Conservation (phyloP, 2,797 vertebrate genomes). For the Prunella strophiata region DNA sequence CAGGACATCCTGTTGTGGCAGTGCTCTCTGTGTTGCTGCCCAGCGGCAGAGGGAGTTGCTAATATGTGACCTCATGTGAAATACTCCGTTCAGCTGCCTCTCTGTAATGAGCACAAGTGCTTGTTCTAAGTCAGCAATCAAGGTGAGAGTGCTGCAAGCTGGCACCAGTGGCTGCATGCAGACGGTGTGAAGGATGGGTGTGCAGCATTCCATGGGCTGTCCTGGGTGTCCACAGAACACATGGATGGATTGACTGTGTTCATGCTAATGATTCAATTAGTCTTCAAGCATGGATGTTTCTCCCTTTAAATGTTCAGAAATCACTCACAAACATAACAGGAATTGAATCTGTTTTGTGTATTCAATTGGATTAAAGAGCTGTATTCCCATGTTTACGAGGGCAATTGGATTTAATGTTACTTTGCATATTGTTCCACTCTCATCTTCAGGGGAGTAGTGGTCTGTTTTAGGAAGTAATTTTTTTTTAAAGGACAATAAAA, state of each 20-base stretch:
- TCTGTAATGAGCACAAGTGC: not conserved
- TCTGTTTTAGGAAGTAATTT: not conserved
- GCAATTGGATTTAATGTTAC: not conserved
- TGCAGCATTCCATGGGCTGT: rapidly evolving
- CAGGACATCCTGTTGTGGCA: not conserved
- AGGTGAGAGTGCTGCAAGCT: not conserved
- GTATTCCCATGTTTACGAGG: not conserved
- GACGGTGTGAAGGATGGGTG: not conserved
- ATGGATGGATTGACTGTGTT: not conserved
- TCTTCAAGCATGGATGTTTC: not conserved
- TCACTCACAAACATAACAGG: not conserved
- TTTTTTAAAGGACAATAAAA: not conserved
- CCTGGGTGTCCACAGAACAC: not conserved
- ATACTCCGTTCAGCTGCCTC: not conserved
- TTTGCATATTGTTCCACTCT: not conserved
- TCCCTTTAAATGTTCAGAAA: slow-evolving; percentile 9
- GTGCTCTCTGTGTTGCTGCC: rapidly evolving
- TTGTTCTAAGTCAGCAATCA: not conserved
- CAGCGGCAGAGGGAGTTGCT: not conserved
- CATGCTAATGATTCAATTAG: not conserved
- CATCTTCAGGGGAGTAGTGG: not conserved
- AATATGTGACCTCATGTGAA: rapidly evolving
- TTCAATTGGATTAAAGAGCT: slow-evolving; percentile 40
- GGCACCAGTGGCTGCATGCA: not conserved
- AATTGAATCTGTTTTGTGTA: slow-evolving; percentile 35